Evolutionary conservation across 1,140 invertebrate species (phyloP), one percentile per base, ranked within the genome.

Genomic region (Drosophila suzukii): DNA sequence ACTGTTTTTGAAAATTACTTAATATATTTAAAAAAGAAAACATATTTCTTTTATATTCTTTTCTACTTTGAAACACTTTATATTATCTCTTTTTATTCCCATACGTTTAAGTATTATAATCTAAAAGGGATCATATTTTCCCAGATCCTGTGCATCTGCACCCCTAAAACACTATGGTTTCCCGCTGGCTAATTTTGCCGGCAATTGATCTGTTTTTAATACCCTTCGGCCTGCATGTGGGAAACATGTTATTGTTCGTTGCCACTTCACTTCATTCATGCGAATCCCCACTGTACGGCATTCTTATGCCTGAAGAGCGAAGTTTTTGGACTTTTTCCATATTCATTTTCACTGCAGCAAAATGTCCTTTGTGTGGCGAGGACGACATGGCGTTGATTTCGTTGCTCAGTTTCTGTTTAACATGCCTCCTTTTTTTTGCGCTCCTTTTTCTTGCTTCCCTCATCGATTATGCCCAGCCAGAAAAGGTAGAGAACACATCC

Each of bases 371-470:
- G 62, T 76, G 44, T 59, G 74, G 70, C 53, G 59, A 53, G 51
- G 61, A 53, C 44, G 61, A 65, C 72, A 76, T 59, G 56, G 63
- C 74, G 73, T 55, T 77, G 74, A 77, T 77, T 77, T 70, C 55
- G 75, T 70, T 77, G 74, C 74, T 77, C 74, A 71, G 50, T 77
- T 77, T 56, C 56, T 46, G 70, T 73, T 73, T 17, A 60, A 71
- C 56, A 50, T 58, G 51, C 65, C 55, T 58, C 46, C 17, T 34
- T 20, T 20, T 68, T 71, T 70, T 50, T 51, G 34, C 41, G 34
- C 38, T 60, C 32, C 58, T 13, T 67, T 60, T 11, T 49, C 34
- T 4, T n/a, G 6, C 61, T 66, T 44, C 47, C 46, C 50, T 73
- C 61, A 59, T 76, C 72, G 73, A 76, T 67, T 76, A 76, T 76